Base-by-base conservation (phyloP, 2,888 invertebrate species). In the Deilephila elpenor region DNA sequence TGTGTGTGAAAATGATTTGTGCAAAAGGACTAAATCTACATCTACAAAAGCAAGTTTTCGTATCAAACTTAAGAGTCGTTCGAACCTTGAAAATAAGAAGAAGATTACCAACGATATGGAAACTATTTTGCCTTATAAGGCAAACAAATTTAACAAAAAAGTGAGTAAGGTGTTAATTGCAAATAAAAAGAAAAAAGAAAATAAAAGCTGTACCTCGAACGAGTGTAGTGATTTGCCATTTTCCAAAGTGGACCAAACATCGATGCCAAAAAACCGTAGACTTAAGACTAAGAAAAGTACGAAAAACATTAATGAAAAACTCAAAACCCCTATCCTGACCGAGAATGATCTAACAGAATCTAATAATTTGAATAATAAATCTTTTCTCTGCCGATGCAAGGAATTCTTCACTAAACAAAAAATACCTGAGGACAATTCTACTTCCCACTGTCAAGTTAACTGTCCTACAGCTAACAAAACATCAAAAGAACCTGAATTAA, bases 81-180 rank as follows among this genome's bases (percentile, higher is more conserved):
- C 34, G 5, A 59, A 56, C 0, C 17, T 4, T 17, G 72, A 60
- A 71, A 56, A 53, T 20, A 72, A 62, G 14, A 62, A 71, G 71
- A 71, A 71, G 34, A 73, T 37, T 59, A 6, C n/a, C 44, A 72
- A 74, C 51, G 76, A 82, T 75, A 80, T 86, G 82, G 73, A 84
- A 77, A 87, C 83, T 3, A 81, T 87, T 61, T 76, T 85, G 70
- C 84, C 86, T 14, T 88, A 84, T 76, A 76, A 71, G 70, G 82
- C 87, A 3, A 78, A 71, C 56, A 88, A 84, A 78, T 88, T 83
- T 76, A 79, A 84, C 74, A 86, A 79, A 78, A 79, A 78, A 71
- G 59, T 73, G 34, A 85, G 85, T 74, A 80, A 80, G 72, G 79
- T 82, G 14, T 64, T 78, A 37, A 2, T 84, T 60, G 70, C 74